A percentile compares a stretch with the other conserved stretches of the same genome.
Conservation (phyloP, 2,113 vertebrate genomes). For the Alligator sinensis region DNA sequence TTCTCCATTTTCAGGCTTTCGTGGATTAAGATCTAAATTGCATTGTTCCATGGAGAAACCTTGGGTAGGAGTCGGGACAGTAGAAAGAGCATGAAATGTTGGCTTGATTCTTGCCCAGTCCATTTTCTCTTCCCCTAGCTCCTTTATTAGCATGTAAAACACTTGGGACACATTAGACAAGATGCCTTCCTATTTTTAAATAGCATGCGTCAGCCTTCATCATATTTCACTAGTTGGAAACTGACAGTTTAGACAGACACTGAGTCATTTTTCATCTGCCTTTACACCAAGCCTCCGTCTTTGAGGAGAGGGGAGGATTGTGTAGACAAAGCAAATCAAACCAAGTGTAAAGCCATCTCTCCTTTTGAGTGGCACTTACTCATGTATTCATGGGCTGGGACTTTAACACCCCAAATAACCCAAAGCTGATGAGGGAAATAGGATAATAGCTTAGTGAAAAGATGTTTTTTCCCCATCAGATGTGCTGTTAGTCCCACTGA, state of each 20-base stretch:
- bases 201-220: background rate
- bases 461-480: background rate
- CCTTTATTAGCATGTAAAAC: background rate
- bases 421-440: background rate
- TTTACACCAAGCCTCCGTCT: background rate
- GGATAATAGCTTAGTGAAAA: background rate
- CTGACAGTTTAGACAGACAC: background rate
- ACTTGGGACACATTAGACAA: background rate
- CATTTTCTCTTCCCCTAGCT: background rate
- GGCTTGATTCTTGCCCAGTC: background rate
- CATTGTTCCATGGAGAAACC: background rate
- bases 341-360: background rate
- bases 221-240: background rate
- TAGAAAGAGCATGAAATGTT: background rate
- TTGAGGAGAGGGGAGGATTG: background rate
- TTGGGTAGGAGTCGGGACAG: background rate
- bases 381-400: background rate
- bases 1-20: background rate
- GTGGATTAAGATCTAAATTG: background rate
- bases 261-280: background rate
- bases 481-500: background rate
- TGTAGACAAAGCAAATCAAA: background rate
- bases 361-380: background rate
- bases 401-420: background rate
- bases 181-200: background rate